Percentiles rank a stretch among this genome's conserved stretches.
Evolutionary conservation across 2,797 vertebrate species (phyloP).

Genomic region (Aselliscus stoliczkanus): DNA sequence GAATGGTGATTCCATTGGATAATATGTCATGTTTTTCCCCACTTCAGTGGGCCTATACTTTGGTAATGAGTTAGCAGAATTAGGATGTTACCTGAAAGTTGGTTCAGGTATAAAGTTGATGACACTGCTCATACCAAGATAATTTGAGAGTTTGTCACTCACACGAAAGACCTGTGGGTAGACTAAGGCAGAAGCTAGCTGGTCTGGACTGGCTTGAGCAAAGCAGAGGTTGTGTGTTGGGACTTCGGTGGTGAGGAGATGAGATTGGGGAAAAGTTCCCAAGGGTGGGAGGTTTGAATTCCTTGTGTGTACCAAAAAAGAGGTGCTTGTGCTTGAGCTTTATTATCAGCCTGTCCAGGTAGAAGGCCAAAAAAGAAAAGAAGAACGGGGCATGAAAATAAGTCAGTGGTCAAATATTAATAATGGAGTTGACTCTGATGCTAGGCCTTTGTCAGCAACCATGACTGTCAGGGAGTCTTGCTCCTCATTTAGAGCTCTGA

Average conservation of each 20-base stretch:
- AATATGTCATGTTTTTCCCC: neutral
- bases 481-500: neutral
- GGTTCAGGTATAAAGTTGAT: neutral
- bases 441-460: neutral
- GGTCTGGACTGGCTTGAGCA: neutral
- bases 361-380: neutral
- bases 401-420: neutral
- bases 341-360: neutral
- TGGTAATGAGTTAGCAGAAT: neutral
- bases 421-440: neutral
- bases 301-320: neutral
- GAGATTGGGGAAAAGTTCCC: neutral
- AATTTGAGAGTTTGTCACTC: neutral
- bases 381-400: neutral
- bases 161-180: neutral
- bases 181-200: neutral
- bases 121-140: neutral
- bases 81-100: neutral
- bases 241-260: rapidly evolving
- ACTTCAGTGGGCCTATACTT: neutral
- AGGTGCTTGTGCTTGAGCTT: neutral
- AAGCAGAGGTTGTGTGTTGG: neutral
- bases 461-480: neutral
- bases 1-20: neutral
- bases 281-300: neutral